A percentile compares a stretch with the other conserved stretches of the same genome.
Conservation (phyloP, 1,140 invertebrate species). For the Drosophila kanapiae region DNA sequence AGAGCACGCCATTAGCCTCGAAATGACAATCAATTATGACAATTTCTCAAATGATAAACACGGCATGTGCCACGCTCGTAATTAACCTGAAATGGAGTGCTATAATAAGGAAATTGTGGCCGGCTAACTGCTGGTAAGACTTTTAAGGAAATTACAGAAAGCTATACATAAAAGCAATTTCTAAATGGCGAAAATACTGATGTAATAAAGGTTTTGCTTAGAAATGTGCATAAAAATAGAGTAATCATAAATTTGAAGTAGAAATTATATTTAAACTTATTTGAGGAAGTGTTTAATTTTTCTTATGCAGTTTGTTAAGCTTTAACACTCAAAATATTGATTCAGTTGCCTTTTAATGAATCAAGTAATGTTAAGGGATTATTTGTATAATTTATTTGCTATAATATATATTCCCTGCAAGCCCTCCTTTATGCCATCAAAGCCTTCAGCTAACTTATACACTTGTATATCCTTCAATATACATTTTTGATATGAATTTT, state of each 20-base stretch:
- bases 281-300: neutral
- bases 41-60: constrained; percentile 67
- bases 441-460: neutral
- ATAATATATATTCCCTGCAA: neutral
- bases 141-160: neutral
- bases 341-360: neutral
- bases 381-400: neutral
- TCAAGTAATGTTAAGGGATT: neutral
- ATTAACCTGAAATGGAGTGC: constrained; percentile 55
- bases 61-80: constrained; percentile 48
- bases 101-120: constrained; percentile 15
- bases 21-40: constrained; percentile 72
- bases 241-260: too few species aligned
- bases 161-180: neutral
- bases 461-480: neutral
- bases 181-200: neutral
- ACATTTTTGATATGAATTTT: constrained; percentile 18
- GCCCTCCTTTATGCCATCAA: neutral
- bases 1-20: constrained; percentile 33
- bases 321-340: neutral
- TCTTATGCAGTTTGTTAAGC: neutral
- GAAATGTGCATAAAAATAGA: too few species aligned
- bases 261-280: neutral
- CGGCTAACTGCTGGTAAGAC: neutral
- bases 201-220: neutral